phyloP scores from a whole-genome alignment of 2,797 vertebrate species.

The Phoebastria nigripes region DNA sequence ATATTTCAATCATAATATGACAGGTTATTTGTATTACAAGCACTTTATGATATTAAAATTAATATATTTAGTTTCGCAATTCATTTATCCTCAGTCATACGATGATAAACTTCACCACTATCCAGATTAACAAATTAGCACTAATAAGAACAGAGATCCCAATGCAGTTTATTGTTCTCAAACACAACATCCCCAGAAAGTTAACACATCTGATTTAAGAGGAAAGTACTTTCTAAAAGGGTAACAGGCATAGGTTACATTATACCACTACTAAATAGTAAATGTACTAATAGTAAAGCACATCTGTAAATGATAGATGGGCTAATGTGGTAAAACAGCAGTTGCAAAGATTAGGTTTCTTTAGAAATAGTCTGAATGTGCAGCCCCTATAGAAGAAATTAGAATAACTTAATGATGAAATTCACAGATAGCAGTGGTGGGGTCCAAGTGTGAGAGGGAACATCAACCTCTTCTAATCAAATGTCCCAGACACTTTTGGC shows the following conservation, averaged over 20 bases:
- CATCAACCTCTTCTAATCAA: not conserved
- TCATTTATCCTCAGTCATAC: not conserved
- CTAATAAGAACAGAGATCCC: not conserved
- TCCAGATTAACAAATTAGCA: not conserved
- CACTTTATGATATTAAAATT: conserved; percentile 39
- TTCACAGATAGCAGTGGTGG: not conserved
- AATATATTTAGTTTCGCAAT: not conserved
- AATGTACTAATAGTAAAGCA: too few species aligned
- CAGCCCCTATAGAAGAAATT: not conserved
- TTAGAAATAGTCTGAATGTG: not conserved
- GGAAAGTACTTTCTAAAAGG: not conserved
- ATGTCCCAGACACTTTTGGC: not conserved
- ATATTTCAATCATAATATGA: not conserved
- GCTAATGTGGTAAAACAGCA: not conserved
- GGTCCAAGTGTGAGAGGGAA: not conserved
- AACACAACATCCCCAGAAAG: not conserved
- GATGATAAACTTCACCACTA: not conserved
- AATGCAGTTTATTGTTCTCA: not conserved
- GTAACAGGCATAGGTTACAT: not conserved
- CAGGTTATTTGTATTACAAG: not conserved
- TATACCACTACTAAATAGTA: not conserved
- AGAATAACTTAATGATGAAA: not conserved
- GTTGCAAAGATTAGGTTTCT: not conserved
- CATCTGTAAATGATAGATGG: not conserved
- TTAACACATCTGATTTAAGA: not conserved